A percentile compares a stretch with the other conserved stretches of the same genome.
Conservation (phyloP, 2,888 invertebrate species). For the Mantis religiosa region DNA sequence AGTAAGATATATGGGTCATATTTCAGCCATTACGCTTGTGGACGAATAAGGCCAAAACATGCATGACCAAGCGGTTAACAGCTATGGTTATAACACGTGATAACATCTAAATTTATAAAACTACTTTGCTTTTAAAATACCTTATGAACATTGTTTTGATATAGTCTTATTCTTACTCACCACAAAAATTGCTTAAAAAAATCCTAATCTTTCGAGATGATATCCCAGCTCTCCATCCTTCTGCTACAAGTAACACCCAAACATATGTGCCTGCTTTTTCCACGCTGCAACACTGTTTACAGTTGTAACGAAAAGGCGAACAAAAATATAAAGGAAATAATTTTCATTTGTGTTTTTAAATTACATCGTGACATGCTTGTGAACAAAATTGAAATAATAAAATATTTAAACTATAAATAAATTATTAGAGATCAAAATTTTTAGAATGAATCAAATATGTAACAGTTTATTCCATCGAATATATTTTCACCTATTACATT, state of each 20-base stretch:
- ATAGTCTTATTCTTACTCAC: background rate
- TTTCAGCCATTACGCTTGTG: slow-evolving; percentile 44
- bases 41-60: slow-evolving; percentile 26
- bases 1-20: slow-evolving; percentile 45
- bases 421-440: background rate
- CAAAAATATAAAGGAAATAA: background rate
- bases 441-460: background rate
- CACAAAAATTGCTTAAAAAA: background rate
- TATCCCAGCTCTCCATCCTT: background rate
- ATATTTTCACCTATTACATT: background rate
- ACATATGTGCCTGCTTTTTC: slow-evolving; percentile 10
- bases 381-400: background rate
- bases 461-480: background rate
- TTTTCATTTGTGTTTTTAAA: background rate
- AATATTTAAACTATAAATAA: background rate
- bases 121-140: background rate
- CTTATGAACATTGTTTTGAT: background rate
- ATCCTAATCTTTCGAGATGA: background rate
- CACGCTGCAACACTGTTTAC: slow-evolving; percentile 23
- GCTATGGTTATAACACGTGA: background rate
- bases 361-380: background rate
- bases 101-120: background rate
- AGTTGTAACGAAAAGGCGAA: background rate
- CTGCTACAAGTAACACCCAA: slow-evolving; percentile 12
- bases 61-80: slow-evolving; percentile 10